A percentile compares a stretch with the other conserved stretches of the same genome.
Conservation (phyloP, 2,113 vertebrate genomes). For the Crotalus tigris region DNA sequence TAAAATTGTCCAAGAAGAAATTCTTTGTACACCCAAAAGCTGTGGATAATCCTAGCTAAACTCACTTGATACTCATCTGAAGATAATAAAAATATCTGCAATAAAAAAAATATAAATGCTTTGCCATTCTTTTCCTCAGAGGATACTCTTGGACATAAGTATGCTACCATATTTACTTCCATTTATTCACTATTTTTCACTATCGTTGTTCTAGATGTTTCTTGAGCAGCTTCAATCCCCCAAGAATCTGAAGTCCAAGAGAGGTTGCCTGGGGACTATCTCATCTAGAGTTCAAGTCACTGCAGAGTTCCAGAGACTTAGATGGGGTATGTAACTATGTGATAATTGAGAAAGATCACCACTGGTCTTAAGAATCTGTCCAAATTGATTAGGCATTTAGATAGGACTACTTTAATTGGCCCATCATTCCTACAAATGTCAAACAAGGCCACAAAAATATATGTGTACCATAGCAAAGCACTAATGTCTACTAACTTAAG, state of each 20-base stretch:
- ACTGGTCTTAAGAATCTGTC: not conserved
- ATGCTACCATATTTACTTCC: not conserved
- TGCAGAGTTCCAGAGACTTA: not conserved
- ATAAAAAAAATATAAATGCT: not conserved
- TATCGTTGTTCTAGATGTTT: not conserved
- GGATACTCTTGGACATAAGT: not conserved
- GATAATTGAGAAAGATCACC: not conserved
- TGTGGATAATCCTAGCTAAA: not conserved
- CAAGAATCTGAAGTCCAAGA: not conserved
- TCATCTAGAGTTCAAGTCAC: not conserved
- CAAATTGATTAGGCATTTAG: not conserved
- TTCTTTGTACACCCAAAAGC: not conserved
- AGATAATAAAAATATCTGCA: not conserved
- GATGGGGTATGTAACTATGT: not conserved
- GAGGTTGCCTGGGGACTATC: not conserved
- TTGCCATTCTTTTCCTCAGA: not conserved
- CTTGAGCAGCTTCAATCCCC: not conserved
- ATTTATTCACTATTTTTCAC: not conserved
- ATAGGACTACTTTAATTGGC: not conserved
- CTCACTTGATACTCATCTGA: not conserved
- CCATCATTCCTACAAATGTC: not conserved
- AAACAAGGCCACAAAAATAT: not conserved
- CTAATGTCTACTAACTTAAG: not conserved
- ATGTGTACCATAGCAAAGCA: not conserved
- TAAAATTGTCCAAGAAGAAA: not conserved